Conservation (phyloP, 2,113 vertebrate genomes). For the Hylia prasina region DNA sequence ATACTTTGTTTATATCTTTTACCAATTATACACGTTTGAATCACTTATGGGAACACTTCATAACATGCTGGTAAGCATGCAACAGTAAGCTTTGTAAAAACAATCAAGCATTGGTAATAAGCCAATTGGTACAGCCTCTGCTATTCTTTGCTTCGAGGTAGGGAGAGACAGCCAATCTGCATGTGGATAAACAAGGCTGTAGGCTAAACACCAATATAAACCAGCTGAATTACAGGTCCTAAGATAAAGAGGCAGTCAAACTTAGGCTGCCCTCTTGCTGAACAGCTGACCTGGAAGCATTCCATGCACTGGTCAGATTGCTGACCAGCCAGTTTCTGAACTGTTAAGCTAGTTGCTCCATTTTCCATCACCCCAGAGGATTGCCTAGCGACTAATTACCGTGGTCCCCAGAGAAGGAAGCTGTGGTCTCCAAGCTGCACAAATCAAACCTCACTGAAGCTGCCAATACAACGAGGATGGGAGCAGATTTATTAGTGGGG, state of each 20-base stretch:
- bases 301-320: background rate
- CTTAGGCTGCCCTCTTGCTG: background rate
- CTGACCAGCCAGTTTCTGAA: background rate
- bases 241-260: background rate
- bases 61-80: background rate
- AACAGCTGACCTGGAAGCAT: background rate
- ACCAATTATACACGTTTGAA: slow-evolving; percentile 9
- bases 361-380: background rate
- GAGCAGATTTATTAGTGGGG: background rate
- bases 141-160: background rate
- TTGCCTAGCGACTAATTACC: background rate
- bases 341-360: background rate
- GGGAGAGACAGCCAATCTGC: background rate
- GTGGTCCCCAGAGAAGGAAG: background rate
- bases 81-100: slow-evolving; percentile 4
- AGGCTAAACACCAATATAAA: background rate
- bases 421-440: background rate
- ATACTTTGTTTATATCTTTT: slow-evolving; percentile 1
- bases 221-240: background rate
- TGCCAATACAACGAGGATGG: background rate
- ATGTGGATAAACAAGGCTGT: background rate
- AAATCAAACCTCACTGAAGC: background rate
- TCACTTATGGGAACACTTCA: background rate
- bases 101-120: background rate
- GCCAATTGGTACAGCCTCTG: background rate